Evolutionary conservation across 2,888 invertebrate species (phyloP), one percentile per base, ranked within the genome.

Genomic region (Aproaerema taeniolella): DNA sequence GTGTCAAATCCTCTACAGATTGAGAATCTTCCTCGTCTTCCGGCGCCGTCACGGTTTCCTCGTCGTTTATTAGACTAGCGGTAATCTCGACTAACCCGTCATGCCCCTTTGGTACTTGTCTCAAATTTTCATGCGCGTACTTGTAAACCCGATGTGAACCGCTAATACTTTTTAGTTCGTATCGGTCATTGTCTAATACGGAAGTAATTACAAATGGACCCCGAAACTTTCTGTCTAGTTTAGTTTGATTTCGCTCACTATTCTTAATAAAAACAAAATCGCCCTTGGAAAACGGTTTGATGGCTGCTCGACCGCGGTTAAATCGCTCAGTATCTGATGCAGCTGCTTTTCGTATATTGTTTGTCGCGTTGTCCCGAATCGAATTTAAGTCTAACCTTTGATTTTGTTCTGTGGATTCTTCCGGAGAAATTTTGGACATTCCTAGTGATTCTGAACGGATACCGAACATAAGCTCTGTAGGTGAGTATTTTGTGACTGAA

Each of bases 381-480:
- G 34, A 24, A 2, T 34, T n/a, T 4, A 24, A 2, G 25, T 34
- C 34, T n/a, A 25, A 25, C 2, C 25, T 14, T 15, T 7, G 5
- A 2, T 4, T 14, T 2, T 31, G 14, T 12, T 29, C 29, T 7
- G 10, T 3, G 7, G 20, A 20, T 6, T n/a, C n/a, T 6, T 5
- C 29, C 5, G 11, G 5, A 5, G 12, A 10, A 9, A 40, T 43
- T 31, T 20, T 28, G 2, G 43, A 33, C 5, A 41, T 4, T 4
- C 40, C 44, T 38, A 50, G 14, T 0, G 47, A 47, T n/a, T 43
- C 26, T 0, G 39, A 30, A 4, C 15, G 36, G 9, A 45, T 43
- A 1, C 50, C 50, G 10, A 50, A 41, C 43, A 50, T 47, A 0
- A 55, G 25, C 15, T 52, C 49, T 1, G 42, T 31, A 1, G 44